Evolutionary conservation across 1,140 invertebrate species (phyloP), one percentile per base, ranked within the genome.

Genomic region (Drosophila malerkotliana): DNA sequence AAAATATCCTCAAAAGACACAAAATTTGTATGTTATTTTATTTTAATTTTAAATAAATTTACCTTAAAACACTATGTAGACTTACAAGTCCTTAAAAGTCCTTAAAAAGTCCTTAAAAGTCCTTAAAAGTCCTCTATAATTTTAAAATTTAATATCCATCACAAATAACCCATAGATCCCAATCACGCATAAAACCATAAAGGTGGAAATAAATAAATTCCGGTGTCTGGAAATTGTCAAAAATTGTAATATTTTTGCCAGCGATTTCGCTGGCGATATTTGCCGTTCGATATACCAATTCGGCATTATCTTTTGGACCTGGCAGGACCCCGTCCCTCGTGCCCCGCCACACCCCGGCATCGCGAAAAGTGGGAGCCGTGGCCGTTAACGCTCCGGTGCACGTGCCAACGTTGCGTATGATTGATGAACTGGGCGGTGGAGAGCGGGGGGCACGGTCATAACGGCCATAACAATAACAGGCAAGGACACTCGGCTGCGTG

Each of bases 371-470:
- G 34, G 34, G 12, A n/a, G 34, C 10, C 10, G 34, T 37, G 44
- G 44, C 44, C 30, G 51, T 69, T 69, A 69, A 68, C 66, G 63
- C 66, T 56, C 41, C 39, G 63, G 15, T 72, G 54, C 80, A 84
- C 80, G 80, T 84, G 81, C 79, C 83, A 78, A 79, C 82, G 72
- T 83, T 88, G 83, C 82, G 82, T 87, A 87, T 87, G 82, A 87
- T 87, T 87, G 82, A 87, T 87, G 82, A 88, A 88, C 74, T 67
- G 71, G 48, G 47, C 51, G 54, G 52, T 48, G 54, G 53, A 12
- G 10, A 37, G 34, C 45, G 61, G 9, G 15, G 21, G 48, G 9
- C 34, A 44, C 26, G 60, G 63, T 44, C 45, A 44, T 44, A 52
- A 67, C 47, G 63, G 63, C 24, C 41, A 69, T 69, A 69, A 69